Percentiles rank a stretch among this genome's conserved stretches.
These are phyloP conservation scores for Bovichtus diacanthus DNA, from an alignment of 2,797 vertebrate species.

Conservation along the genomic window DNA sequence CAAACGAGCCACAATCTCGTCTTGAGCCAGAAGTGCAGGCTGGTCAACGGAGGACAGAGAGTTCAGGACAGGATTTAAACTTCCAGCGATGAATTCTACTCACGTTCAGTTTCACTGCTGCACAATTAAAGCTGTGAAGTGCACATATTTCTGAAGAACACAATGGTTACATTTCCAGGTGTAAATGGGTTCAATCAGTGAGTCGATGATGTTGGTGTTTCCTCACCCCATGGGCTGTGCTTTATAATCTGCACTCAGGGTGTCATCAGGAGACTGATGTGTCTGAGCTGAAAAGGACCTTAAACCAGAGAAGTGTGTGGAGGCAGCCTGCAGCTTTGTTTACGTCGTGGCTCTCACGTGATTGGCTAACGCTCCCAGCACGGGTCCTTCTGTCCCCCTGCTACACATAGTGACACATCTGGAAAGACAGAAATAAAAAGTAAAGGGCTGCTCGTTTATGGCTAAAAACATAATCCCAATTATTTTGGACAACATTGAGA, in stretches of 20 bases:
- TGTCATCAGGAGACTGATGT: no score
- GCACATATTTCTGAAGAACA: background rate
- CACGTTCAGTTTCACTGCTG: background rate
- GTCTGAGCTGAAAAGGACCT: no score
- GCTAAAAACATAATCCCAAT: no score
- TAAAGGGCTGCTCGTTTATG: no score
- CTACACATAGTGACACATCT: background rate
- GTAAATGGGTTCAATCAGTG: background rate
- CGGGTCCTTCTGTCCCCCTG: background rate
- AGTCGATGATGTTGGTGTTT: background rate
- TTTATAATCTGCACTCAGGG: background rate
- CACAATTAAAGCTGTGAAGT: background rate
- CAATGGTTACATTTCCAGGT: background rate
- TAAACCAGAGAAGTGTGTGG: no score
- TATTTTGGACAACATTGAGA: no score
- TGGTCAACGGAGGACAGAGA: slow-evolving; percentile 8
- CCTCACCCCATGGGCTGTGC: background rate
- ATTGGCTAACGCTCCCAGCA: background rate
- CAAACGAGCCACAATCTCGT: slow-evolving; percentile 30
- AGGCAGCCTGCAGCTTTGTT: no score
- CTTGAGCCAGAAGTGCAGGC: slow-evolving; percentile 1
- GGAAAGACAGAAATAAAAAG: no score
- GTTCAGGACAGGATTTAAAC: background rate
- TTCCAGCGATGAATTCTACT: background rate
- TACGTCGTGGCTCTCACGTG: background rate